These are phyloP conservation scores for Acanthosepion pharaonis DNA, from an alignment of 2,888 invertebrate species.

Conservation along the genomic window DNA sequence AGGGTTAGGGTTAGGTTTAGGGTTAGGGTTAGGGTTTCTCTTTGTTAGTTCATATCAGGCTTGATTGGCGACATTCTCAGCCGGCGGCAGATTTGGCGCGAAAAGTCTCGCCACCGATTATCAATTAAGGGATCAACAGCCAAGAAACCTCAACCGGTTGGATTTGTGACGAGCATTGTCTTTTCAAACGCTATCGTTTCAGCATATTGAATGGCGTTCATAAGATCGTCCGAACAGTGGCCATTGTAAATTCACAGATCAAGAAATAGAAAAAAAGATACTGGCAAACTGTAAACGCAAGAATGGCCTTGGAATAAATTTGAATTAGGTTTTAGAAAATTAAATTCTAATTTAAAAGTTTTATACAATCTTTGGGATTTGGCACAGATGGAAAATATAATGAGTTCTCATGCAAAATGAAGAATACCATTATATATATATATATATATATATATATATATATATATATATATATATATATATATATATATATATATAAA, in stretches of 20 bases:
- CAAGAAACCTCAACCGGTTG: not conserved
- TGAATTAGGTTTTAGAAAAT: no score
- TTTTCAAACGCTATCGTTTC: not conserved
- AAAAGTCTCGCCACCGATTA: not conserved
- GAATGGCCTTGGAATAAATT: no score
- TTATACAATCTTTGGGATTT: no score
- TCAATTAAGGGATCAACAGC: not conserved
- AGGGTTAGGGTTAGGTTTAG: not conserved
- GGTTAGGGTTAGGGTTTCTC: not conserved
- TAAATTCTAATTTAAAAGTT: no score
- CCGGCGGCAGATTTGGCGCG: not conserved
- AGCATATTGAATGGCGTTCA: not conserved
- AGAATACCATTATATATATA: no score
- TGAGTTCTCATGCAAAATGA: no score
- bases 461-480: no score
- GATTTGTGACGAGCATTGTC: not conserved
- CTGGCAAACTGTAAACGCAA: not conserved
- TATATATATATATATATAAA: no score
- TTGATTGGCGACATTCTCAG: not conserved
- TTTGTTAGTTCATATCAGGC: conserved; percentile 7
- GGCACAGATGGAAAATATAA: no score
- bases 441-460: no score
- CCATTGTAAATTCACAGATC: not conserved
- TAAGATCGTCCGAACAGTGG: not conserved
- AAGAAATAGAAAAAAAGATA: not conserved